phyloP scores from a whole-genome alignment of 2,113 vertebrate species.

The Notothenia rossii region DNA sequence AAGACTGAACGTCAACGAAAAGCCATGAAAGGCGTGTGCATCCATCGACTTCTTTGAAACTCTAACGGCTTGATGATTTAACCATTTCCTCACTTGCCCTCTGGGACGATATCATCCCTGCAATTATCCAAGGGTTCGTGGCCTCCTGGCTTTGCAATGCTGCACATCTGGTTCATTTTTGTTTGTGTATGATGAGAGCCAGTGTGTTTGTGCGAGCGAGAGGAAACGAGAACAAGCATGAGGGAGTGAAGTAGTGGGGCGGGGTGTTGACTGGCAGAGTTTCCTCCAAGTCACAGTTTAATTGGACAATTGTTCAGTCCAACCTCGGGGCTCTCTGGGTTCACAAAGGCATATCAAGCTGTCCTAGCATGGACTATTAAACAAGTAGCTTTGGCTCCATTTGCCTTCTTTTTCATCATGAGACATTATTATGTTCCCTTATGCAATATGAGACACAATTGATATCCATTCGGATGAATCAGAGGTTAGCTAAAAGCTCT shows the following conservation, averaged over 20 bases:
- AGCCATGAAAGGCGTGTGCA: conserved; percentile 20
- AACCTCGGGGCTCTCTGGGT: conserved; percentile 49
- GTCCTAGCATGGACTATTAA: conserved; percentile 37
- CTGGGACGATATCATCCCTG: conserved; percentile 43
- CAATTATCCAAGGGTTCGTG: conserved; percentile 48
- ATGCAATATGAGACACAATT: conserved; percentile 28
- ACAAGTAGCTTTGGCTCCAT: conserved; percentile 27
- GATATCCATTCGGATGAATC: conserved; percentile 31
- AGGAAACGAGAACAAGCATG: conserved; percentile 2
- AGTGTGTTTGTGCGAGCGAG: neutral
- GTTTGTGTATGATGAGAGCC: conserved; percentile 16
- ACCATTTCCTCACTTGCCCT: conserved; percentile 44
- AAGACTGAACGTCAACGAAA: conserved; percentile 20
- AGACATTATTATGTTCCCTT: conserved; percentile 9
- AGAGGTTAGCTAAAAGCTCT: conserved; percentile 10
- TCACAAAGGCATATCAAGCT: conserved; percentile 53
- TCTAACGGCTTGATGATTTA: conserved; percentile 32
- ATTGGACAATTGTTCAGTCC: conserved; percentile 70
- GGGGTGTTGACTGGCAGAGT: conserved; percentile 33
- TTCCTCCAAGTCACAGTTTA: conserved; percentile 64
- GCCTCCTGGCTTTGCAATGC: conserved; percentile 24
- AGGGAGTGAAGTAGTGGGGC: conserved; percentile 7
- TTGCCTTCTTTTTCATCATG: conserved; percentile 7
- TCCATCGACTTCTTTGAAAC: conserved; percentile 38
- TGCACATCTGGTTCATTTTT: conserved; percentile 67